These are phyloP conservation scores for Patella vulgata DNA, from an alignment of 1,140 invertebrate genomes.

Conservation along the genomic window DNA sequence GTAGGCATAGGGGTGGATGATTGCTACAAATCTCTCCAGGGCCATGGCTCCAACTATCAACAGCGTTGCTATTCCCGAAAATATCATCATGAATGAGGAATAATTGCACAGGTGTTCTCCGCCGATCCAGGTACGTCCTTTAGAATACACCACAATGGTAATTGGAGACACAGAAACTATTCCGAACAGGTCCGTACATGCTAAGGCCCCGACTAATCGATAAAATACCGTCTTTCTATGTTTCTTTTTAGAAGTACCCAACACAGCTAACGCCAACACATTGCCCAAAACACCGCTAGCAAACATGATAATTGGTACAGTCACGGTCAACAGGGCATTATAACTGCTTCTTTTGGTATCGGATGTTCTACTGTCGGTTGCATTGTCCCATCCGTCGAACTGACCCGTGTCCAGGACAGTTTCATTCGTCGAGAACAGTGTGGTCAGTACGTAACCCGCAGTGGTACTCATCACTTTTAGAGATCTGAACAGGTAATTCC, in stretches of 20 bases:
- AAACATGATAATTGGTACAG: slow-evolving; percentile 40
- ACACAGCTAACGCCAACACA: slow-evolving; percentile 40
- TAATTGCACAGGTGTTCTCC: slow-evolving; percentile 57
- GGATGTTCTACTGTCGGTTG: too few species aligned
- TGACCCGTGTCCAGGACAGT: too few species aligned
- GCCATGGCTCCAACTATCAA: slow-evolving; percentile 66
- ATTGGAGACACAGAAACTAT: slow-evolving; percentile 51
- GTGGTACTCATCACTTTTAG: too few species aligned
- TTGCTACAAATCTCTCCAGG: slow-evolving; percentile 63
- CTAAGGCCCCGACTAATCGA: slow-evolving; percentile 48
- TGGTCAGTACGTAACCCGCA: too few species aligned
- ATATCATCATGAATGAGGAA: slow-evolving; percentile 64
- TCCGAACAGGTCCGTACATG: slow-evolving; percentile 51
- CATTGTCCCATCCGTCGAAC: too few species aligned
- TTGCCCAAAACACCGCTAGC: slow-evolving; percentile 48
- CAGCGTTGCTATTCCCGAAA: slow-evolving; percentile 62
- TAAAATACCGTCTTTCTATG: slow-evolving; percentile 49
- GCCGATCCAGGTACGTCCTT: slow-evolving; percentile 45
- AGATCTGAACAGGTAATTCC: too few species aligned
- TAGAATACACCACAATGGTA: slow-evolving; percentile 49
- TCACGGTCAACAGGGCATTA: slow-evolving; percentile 7
- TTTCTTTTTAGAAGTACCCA: slow-evolving; percentile 40
- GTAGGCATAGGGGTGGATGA: slow-evolving; percentile 62
- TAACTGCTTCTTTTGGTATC: too few species aligned
- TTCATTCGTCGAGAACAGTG: too few species aligned